These are phyloP conservation scores for Leucoma salicis DNA, from an alignment of 2,888 invertebrate genomes.

Conservation along the genomic window DNA sequence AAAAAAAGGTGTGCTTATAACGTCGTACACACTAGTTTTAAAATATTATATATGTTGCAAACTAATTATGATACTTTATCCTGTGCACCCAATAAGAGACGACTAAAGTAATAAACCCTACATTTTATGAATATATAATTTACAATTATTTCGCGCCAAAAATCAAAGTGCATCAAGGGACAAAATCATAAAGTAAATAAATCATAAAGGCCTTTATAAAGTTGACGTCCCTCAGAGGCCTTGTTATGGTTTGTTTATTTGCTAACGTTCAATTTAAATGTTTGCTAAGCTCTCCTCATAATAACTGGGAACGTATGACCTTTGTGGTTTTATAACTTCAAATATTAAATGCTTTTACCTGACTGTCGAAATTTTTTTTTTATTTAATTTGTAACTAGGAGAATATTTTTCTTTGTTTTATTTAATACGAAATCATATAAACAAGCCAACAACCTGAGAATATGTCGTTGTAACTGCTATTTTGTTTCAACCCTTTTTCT, in stretches of 20 bases:
- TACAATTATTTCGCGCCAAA: conserved; percentile 16
- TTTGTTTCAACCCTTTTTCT: too few relatives aligned
- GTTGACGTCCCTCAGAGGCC: conserved; percentile 53
- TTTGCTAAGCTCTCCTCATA: conserved; percentile 48
- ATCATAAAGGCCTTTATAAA: conserved; percentile 50
- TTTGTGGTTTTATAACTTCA: conserved; percentile 26
- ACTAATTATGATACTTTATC: too few relatives aligned
- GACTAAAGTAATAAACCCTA: not conserved
- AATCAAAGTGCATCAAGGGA: conserved; percentile 40
- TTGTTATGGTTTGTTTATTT: conserved; percentile 70
- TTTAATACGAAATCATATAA: too few relatives aligned
- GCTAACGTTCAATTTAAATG: conserved; percentile 63
- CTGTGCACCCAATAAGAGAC: too few relatives aligned
- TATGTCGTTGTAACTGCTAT: too few relatives aligned
- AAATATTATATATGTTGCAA: too few relatives aligned
- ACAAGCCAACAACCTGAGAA: too few relatives aligned
- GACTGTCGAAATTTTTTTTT: too few relatives aligned
- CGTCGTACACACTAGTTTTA: too few relatives aligned
- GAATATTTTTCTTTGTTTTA: too few relatives aligned
- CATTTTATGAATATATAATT: conserved; percentile 6
- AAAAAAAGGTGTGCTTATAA: too few relatives aligned
- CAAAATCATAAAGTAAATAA: conserved; percentile 47
- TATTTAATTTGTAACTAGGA: too few relatives aligned
- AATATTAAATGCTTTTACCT: conserved; percentile 24
- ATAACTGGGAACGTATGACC: conserved; percentile 25